Evolutionary conservation across 2,888 invertebrate species (phyloP).

Genomic region (Spisula solida): DNA sequence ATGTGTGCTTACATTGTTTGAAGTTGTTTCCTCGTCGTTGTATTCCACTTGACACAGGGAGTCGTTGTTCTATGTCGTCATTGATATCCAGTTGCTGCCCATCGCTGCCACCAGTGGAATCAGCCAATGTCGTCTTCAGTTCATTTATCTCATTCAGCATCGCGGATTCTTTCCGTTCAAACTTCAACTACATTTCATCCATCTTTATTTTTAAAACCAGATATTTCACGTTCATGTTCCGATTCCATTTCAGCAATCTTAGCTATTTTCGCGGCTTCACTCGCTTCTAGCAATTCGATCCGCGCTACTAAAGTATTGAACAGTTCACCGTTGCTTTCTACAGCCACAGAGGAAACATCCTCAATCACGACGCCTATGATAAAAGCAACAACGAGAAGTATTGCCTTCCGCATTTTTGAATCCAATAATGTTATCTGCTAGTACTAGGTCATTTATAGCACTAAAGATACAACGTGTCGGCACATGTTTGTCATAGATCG

Average conservation of each 20-base stretch:
- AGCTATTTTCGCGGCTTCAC: constrained; percentile 23
- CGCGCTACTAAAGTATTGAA: not conserved
- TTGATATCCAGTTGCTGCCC: too few species aligned
- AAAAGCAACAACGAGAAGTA: too few species aligned
- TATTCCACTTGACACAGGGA: too few species aligned
- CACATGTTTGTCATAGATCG: too few species aligned
- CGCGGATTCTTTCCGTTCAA: not conserved
- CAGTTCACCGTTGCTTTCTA: not conserved
- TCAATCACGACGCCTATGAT: too few species aligned
- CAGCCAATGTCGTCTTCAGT: not conserved
- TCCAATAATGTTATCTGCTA: too few species aligned
- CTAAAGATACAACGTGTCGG: too few species aligned
- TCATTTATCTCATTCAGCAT: not conserved
- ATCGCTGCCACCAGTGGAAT: not conserved
- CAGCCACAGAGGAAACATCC: not conserved
- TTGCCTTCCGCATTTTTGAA: too few species aligned
- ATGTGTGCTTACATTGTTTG: not conserved
- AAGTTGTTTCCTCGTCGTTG: too few species aligned
- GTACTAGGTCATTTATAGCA: too few species aligned
- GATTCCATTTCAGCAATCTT: not conserved
- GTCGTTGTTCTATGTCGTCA: too few species aligned
- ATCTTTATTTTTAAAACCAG: constrained; percentile 8
- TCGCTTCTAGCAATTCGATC: constrained; percentile 30
- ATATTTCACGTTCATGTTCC: constrained; percentile 17
- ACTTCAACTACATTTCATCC: not conserved